Evolutionary conservation across 2,113 vertebrate genomes (phyloP).

Genomic region (Gymnocephalus cernua): DNA sequence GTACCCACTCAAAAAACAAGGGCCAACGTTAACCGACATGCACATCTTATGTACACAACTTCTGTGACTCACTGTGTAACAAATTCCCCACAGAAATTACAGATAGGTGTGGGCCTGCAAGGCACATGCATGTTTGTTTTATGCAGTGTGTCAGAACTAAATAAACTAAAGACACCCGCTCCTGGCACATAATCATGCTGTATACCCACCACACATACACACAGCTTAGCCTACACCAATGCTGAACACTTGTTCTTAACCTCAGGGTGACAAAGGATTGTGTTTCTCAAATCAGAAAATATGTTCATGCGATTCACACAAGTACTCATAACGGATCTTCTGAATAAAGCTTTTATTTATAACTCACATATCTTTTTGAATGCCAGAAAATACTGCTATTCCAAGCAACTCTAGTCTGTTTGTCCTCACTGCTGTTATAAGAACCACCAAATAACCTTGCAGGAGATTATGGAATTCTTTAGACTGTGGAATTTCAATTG

Average conservation of each 20-base stretch:
- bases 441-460: background rate
- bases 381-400: background rate
- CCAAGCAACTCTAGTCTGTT: background rate
- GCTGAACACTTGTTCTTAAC: background rate
- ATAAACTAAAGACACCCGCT: slow-evolving; percentile 21
- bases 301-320: background rate
- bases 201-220: background rate
- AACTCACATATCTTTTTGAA: background rate
- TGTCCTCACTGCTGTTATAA: background rate
- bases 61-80: slow-evolving; percentile 88
- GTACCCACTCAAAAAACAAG: slow-evolving; percentile 69
- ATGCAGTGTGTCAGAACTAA: background rate
- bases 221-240: background rate
- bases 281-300: slow-evolving; percentile 7
- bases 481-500: background rate
- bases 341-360: background rate
- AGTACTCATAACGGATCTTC: background rate
- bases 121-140: slow-evolving; percentile 21
- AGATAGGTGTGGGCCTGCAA: slow-evolving; percentile 73
- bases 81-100: slow-evolving; percentile 90
- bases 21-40: background rate
- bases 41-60: background rate
- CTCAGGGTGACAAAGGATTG: background rate
- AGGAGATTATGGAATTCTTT: background rate
- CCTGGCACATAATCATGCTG: background rate